Evolutionary conservation across 1,140 invertebrate genomes (phyloP).

Genomic region (Atopsyche davidsoni): DNA sequence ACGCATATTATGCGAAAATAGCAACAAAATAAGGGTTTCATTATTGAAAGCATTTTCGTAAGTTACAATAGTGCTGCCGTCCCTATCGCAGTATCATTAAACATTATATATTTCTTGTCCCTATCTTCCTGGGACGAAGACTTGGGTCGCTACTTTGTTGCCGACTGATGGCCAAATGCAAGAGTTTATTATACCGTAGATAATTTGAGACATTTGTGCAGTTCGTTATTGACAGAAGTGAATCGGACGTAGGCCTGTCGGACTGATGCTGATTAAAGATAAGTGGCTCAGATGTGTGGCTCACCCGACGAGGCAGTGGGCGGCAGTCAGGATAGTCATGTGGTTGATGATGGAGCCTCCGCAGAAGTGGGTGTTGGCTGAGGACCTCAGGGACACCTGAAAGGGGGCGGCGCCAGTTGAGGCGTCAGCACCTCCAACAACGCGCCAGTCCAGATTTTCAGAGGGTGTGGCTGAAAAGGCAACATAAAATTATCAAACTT

Average conservation of each 20-base stretch:
- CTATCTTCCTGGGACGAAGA: too few relatives aligned
- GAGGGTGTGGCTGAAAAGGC: constrained; percentile 16
- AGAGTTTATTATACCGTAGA: too few relatives aligned
- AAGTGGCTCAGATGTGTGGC: neutral
- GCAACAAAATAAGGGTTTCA: too few relatives aligned
- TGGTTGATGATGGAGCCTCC: constrained; percentile 46
- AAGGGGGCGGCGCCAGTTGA: constrained; percentile 40
- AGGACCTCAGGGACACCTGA: constrained; percentile 40
- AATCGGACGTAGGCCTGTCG: too few relatives aligned
- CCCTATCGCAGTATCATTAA: too few relatives aligned
- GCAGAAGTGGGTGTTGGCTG: constrained; percentile 43
- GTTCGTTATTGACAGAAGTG: neutral
- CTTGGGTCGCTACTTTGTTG: too few relatives aligned
- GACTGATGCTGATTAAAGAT: neutral
- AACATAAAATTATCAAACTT: neutral
- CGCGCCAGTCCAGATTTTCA: constrained; percentile 27
- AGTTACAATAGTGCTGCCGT: too few relatives aligned
- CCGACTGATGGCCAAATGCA: too few relatives aligned
- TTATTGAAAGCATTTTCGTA: too few relatives aligned
- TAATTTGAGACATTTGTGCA: neutral
- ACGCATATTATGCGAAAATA: too few relatives aligned
- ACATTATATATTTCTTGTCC: too few relatives aligned
- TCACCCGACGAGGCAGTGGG: constrained; percentile 47
- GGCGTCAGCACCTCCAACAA: constrained; percentile 44
- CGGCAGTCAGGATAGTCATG: constrained; percentile 47